Evolutionary conservation across 2,113 vertebrate species (phyloP), one percentile per base, ranked within the genome.

Genomic region (Oxyura jamaicensis): DNA sequence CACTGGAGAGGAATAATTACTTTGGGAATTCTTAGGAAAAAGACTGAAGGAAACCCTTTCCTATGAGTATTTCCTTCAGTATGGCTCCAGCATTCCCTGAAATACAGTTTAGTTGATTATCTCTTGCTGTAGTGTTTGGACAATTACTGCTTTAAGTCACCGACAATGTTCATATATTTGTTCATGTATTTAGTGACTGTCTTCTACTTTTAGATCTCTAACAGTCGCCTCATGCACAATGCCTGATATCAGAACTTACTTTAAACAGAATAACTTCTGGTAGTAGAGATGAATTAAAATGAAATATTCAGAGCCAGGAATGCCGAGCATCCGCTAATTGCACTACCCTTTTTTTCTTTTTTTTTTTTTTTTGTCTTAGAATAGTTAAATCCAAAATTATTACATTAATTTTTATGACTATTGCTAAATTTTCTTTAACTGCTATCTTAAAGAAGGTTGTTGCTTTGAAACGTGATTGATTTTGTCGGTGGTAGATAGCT

Each of bases 161-260:
- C 20, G 20, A 25, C 6, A 9, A 15, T 21, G 31, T n/a, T 58
- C 1, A 0, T 10, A 73, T 13, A 8, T 23, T 44, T 10, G 7
- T 41, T 41, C 41, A 41, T 41, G 6, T 41, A 42, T 56, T 75
- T 85, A 82, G 58, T 26, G 62, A 6, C 7, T 79, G 6, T 42
- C 36, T 71, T 1, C 1, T 11, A 46, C 28, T 35, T 77, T 44
- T n/a, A 58, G 23, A 46, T 25, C 41, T 67, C 67, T 46, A 73
- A 62, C 44, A 55, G 77, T 13, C 66, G 8, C 53, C 80, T 76
- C 66, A 92, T 74, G 48, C 29, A 80, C 16, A 60, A 52, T 42
- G 39, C 41, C 35, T 72, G 35, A 42, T 29, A 71, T 17, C n/a
- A 83, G 65, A 80, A 92, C 53, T 25, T 60, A 67, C 36, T 75